Evolutionary conservation across 2,888 invertebrate genomes (phyloP).

Genomic region (Julus scanicus): DNA sequence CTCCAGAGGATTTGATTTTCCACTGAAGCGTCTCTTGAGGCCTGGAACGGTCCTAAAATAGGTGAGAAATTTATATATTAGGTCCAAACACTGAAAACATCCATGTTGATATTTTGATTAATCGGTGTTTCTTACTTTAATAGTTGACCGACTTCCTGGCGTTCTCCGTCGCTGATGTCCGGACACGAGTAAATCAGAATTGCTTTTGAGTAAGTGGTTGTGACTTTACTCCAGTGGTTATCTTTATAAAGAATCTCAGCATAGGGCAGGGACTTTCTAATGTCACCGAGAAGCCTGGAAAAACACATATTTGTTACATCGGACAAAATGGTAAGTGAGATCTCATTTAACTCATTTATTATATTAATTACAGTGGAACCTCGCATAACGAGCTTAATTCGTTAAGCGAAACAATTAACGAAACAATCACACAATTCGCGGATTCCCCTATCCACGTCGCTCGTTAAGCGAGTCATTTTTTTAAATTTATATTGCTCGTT

Average conservation of each 20-base stretch:
- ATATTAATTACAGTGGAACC: too few species aligned
- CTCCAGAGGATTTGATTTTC: slow-evolving; percentile 52
- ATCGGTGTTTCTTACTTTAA: slow-evolving; percentile 15
- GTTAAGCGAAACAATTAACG: too few species aligned
- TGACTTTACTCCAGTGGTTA: slow-evolving; percentile 45
- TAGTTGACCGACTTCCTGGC: neutral
- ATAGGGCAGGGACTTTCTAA: neutral
- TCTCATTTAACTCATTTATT: too few species aligned
- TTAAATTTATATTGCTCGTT: too few species aligned
- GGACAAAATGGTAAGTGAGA: too few species aligned
- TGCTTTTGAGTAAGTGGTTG: slow-evolving; percentile 11
- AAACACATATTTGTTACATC: neutral
- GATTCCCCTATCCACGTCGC: too few species aligned
- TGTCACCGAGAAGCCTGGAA: slow-evolving; percentile 3
- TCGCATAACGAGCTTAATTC: too few species aligned
- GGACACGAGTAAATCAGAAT: neutral
- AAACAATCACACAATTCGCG: too few species aligned
- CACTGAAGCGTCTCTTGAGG: slow-evolving; percentile 12
- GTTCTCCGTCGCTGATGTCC: slow-evolving; percentile 43
- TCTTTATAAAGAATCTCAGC: slow-evolving; percentile 44
- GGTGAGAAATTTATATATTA: neutral
- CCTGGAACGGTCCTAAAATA: neutral
- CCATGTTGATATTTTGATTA: too few species aligned
- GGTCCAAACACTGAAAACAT: too few species aligned
- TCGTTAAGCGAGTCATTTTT: too few species aligned